Evolutionary conservation across 2,113 vertebrate species (phyloP), one percentile per base, ranked within the genome.

Genomic region (Eclectus roratus): DNA sequence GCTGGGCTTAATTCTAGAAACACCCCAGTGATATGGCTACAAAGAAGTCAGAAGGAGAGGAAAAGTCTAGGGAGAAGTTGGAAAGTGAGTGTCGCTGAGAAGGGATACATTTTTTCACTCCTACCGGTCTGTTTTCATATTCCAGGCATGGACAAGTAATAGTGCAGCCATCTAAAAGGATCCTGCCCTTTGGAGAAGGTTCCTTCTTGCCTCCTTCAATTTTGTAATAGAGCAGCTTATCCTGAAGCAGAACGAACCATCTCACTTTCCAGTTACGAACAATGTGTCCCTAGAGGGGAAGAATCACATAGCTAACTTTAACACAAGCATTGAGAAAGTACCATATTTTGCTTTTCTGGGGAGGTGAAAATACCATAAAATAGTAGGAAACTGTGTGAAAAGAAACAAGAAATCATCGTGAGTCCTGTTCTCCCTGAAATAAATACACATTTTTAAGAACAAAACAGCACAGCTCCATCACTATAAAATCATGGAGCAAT

Each of bases 251-350:
- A 78, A 99, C 98, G 15, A 99, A 99, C 99, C 99, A 99, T 23
- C 99, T 98, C 2, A 97, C 98, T 96, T 99, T 99, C 99, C 99
- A 99, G 97, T 99, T 99, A 50, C 98, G 99, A 68, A 99, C 99
- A 18, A 99, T n/a, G 39, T 99, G 99, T 27, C 99, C 99, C 99
- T 99, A 86, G 17, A 82, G 64, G 74, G 52, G 55, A 91, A 97
- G 69, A 97, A 93, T 4, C 78, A 79, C 56, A 65, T 0, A 68
- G 28, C n/a, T 37, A 21, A 55, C 17, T 68, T 84, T 46, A 92
- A 66, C 17, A 66, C 13, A 37, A 65, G 11, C 47, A 68, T 8
- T 39, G 29, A 80, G 66, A 89, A 82, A 72, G 28, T 0, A 50
- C 10, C 0, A 0, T 61, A 17, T 78, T 66, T 60, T 31, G 4